Evolutionary conservation across 2,888 invertebrate species (phyloP).

Genomic region (Yponomeuta evonymella): DNA sequence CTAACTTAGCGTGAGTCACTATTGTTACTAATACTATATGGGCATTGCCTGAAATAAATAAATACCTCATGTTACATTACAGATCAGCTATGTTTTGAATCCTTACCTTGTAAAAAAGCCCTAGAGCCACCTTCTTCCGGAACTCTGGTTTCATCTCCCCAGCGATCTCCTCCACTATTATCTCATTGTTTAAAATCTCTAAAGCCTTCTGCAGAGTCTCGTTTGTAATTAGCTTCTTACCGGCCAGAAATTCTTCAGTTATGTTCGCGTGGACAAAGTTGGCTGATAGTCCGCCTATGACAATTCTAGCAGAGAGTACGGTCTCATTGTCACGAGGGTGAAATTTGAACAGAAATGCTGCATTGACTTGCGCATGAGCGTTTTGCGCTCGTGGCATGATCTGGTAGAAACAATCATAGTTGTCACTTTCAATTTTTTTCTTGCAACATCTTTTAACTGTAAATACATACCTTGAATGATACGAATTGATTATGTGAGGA

Average conservation of each 20-base stretch:
- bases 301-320: conserved; percentile 72
- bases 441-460: background rate
- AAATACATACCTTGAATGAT: conserved; percentile 27
- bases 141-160: conserved; percentile 78
- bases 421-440: background rate
- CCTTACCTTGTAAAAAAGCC: conserved; percentile 81
- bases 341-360: conserved; percentile 81
- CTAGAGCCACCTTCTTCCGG: conserved; percentile 76
- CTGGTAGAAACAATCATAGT: conserved; percentile 48
- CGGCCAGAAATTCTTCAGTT: conserved; percentile 68
- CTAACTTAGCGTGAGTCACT: too few species aligned
- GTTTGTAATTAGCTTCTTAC: conserved; percentile 58
- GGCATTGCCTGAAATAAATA: too few species aligned
- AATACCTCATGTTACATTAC: too few species aligned
- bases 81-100: background rate
- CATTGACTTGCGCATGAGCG: conserved; percentile 85
- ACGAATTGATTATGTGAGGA: conserved; percentile 30
- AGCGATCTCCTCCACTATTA: conserved; percentile 73
- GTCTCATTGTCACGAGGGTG: conserved; percentile 43
- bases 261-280: conserved; percentile 74
- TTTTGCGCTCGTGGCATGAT: conserved; percentile 84
- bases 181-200: conserved; percentile 71
- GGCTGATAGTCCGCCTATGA: conserved; percentile 75
- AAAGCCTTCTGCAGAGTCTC: conserved; percentile 70
- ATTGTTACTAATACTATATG: too few species aligned